A percentile compares a stretch with the other conserved stretches of the same genome.
Evolutionary conservation across 2,113 vertebrate genomes (phyloP).

Genomic region (Balaenoptera acutorostrata): DNA sequence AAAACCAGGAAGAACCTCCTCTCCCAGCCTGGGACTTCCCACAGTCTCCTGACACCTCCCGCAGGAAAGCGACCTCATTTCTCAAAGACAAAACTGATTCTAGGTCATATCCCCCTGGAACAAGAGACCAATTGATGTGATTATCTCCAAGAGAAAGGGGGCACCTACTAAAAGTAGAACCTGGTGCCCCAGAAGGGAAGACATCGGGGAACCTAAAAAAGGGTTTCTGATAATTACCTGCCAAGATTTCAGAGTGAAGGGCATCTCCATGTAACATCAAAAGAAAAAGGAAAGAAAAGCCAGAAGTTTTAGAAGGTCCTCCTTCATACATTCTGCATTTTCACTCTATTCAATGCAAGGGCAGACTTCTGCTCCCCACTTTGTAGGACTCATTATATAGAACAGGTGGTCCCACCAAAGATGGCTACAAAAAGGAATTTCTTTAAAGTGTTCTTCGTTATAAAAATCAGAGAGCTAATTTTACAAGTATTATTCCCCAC

Average conservation of each 20-base stretch:
- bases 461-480: background rate
- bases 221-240: conserved; percentile 75
- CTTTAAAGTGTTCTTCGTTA: background rate
- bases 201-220: conserved; percentile 69
- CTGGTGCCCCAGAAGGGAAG: conserved; percentile 69
- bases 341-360: background rate
- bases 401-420: background rate
- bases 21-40: conserved; percentile 59
- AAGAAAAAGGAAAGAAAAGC: background rate
- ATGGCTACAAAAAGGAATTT: background rate
- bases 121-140: conserved; percentile 52
- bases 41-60: conserved; percentile 38
- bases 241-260: conserved; percentile 59
- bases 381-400: background rate
- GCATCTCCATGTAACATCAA: background rate
- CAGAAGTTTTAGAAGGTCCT: conserved; percentile 26
- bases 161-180: conserved; percentile 71
- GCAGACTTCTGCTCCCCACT: background rate
- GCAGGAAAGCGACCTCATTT: conserved; percentile 66
- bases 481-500: background rate
- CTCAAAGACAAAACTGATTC: conserved; percentile 73
- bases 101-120: conserved; percentile 72
- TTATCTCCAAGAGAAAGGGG: conserved; percentile 73
- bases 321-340: background rate
- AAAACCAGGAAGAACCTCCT: conserved; percentile 33